Evolutionary conservation across 2,797 vertebrate species (phyloP).

Genomic region (Podarcis lilfordi): DNA sequence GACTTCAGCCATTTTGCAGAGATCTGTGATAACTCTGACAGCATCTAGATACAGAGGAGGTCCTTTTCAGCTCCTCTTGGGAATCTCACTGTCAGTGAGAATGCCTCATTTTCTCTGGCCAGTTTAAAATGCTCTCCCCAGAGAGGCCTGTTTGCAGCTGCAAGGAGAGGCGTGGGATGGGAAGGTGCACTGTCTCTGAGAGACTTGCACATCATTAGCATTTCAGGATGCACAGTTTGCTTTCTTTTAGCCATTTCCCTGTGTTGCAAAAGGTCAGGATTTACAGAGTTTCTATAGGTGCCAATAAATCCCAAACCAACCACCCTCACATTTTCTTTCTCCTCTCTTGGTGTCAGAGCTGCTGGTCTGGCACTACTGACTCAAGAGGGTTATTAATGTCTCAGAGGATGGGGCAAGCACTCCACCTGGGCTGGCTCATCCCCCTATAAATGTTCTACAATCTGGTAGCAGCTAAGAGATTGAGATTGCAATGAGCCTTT

Average conservation of each 20-base stretch:
- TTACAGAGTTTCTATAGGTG: background rate
- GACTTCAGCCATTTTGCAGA: constrained; percentile 8
- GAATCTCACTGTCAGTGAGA: background rate
- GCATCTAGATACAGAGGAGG: background rate
- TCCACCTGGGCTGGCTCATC: background rate
- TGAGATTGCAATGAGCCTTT: background rate
- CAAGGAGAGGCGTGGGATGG: background rate
- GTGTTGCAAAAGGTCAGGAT: constrained; percentile 9
- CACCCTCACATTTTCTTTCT: background rate
- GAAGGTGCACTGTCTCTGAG: background rate
- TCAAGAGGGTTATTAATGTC: background rate
- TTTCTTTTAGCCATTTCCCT: background rate
- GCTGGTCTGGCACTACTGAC: background rate
- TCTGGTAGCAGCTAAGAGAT: background rate
- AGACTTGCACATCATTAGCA: constrained; percentile 14
- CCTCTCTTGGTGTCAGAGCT: background rate
- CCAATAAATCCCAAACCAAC: background rate
- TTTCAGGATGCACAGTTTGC: background rate
- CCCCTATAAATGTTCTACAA: background rate
- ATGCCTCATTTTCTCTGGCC: background rate
- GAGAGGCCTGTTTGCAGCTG: background rate
- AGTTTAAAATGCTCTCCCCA: constrained; percentile 9
- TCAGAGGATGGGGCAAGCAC: no score
- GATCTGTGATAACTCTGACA: constrained; percentile 8
- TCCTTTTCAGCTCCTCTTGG: background rate